phyloP scores from a whole-genome alignment of 1,140 invertebrate species.

The Musca vetustissima region DNA sequence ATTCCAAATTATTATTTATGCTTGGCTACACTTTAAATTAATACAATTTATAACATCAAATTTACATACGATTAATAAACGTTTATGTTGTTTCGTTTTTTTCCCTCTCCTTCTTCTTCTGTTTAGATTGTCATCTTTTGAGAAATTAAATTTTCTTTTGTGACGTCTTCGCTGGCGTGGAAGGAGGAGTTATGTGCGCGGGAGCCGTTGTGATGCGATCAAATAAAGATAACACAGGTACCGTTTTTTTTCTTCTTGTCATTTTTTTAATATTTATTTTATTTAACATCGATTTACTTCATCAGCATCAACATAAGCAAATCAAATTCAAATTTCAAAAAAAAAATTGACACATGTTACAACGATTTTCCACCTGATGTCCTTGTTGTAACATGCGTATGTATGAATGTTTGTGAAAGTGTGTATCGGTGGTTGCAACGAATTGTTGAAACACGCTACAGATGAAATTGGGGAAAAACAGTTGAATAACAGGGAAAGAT shows the following conservation, averaged over 20 bases:
- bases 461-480: no score
- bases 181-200: no score
- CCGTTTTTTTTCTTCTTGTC: background rate
- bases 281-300: constrained; percentile 2
- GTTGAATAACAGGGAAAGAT: no score
- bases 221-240: constrained; percentile 18
- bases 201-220: background rate
- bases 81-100: background rate
- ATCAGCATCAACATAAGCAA: constrained; percentile 3
- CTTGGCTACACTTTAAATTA: no score
- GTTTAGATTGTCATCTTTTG: constrained; percentile 8
- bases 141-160: constrained; percentile 1
- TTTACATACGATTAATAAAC: background rate
- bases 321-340: constrained; percentile 20
- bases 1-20: no score
- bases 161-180: background rate
- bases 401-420: background rate
- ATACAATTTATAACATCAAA: background rate
- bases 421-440: background rate
- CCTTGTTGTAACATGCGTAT: background rate
- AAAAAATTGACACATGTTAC: constrained; percentile 14
- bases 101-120: background rate
- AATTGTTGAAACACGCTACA: background rate
- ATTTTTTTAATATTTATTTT: constrained; percentile 20
- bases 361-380: constrained; percentile 6